Evolutionary conservation across 2,888 invertebrate species (phyloP), one percentile per base, ranked within the genome.

Genomic region (Buathra laborator): DNA sequence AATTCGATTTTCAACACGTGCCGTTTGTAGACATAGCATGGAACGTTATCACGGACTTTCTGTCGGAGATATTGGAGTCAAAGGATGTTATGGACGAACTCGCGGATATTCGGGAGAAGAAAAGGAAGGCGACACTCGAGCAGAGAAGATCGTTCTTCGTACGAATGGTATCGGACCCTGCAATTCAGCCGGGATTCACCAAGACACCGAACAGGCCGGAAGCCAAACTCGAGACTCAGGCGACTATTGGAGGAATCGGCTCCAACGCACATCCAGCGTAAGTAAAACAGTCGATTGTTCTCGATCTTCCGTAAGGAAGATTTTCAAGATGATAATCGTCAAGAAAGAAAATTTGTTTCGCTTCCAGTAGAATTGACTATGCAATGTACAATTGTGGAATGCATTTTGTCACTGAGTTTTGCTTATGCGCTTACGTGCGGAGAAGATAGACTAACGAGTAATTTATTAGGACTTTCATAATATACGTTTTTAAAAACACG

Each of bases 131-230:
- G 81, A 97, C 97, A 5, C 94, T 99, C 91, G 97, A 98, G 9
- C 97, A 98, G 94, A 98, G 98, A 94, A 96, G 99, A 75, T 98
- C 98, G 14, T 99, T 99, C 95, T 98, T 99, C 94, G 99, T 99
- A 81, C 97, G 99, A 71, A 99, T 99, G 99, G 99, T 98, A 86
- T 98, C 98, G 94, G 99, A 99, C 95, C 99, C 99, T 2, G 99
- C 99, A 94, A 97, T 99, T 81, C 94, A 94, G 44, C 94, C 94
- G 12, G 94, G 93, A 53, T 94, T 94, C 68, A 94, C 93, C 14
- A 94, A 94, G 78, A 94, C 93, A 0, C 94, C 94, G 6, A 94
- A 94, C 88, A 90, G 92, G 84, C 88, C 91, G 4, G 91, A 91
- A n/a, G 87, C 89, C 0, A 93, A 93, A 81, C 88, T 94, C 48